Base-by-base conservation (phyloP, 2,113 vertebrate genomes). In the Charina bottae region DNA sequence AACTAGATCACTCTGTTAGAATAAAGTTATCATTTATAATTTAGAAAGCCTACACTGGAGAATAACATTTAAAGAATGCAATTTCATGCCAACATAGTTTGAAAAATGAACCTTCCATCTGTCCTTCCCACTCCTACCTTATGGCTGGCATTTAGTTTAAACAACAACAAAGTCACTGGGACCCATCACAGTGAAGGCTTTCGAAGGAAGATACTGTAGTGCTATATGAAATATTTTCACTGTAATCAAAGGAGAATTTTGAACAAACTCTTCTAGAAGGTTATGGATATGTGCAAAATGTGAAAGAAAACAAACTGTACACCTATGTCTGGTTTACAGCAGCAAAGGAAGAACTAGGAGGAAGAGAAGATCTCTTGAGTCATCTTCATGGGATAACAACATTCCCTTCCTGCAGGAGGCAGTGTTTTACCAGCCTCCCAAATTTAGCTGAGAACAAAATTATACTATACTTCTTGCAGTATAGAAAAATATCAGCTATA, bases 121-220 rank as follows among this genome's bases (percentile, higher is more conserved):
- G 97, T 62, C 89, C 92, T 87, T 96, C 93, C 94, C 93, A 96
- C 96, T 95, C 93, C 92, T 94, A 93, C 95, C 97, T 95, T 97
- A 96, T 97, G 91, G 93, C 42, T 95, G 96, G 94, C 91, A 94
- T 93, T 96, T 93, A 96, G 90, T 92, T 95, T 85, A 93, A 92
- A 93, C 95, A 96, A 85, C 46, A 95, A 91, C 5, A 92, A 95
- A 96, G 83, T 95, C 94, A 96, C 92, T 95, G 94, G 49, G 94
- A 86, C 2, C 72, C 49, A 90, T 96, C 97, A 96, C 68, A 93
- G 94, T 93, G 94, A 93, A 94, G 4, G 60, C n/a, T 95, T 93
- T 58, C 95, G 85, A 90, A 94, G 78, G 62, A 72, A 93, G 96
- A 93, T 2, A 96, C 94, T 87, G 68, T 26, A 94, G 26, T 84